Conservation (phyloP, 2,888 invertebrate species). For the Diachrysia chrysitis region DNA sequence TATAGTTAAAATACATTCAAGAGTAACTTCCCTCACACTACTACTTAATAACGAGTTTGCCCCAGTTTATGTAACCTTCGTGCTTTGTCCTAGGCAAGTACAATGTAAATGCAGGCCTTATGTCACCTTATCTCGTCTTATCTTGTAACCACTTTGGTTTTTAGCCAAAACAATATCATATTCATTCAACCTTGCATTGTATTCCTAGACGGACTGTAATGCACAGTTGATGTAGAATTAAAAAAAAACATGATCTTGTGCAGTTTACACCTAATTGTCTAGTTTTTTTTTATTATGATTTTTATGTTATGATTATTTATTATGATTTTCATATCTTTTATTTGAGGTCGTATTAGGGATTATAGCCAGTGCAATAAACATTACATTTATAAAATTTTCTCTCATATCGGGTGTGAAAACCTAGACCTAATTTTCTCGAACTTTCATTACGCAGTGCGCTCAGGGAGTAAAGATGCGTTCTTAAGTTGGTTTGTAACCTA, state of each 20-base stretch:
- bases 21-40: too few species aligned
- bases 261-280: background rate
- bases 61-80: background rate
- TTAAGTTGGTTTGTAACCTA: background rate
- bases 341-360: background rate
- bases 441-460: background rate
- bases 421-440: background rate
- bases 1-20: too few species aligned
- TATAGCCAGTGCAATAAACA: background rate
- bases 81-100: background rate
- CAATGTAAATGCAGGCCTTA: background rate
- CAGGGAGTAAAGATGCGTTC: background rate
- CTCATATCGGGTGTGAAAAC: background rate
- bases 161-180: background rate
- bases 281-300: too few species aligned
- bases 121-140: constrained; percentile 4
- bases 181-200: background rate
- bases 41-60: too few species aligned
- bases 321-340: background rate
- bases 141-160: background rate
- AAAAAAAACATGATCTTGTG: background rate
- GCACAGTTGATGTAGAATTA: too few species aligned
- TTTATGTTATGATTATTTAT: too few species aligned
- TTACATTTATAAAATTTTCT: background rate
- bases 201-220: too few species aligned